These are phyloP conservation scores for Pterocles burchelli DNA, from an alignment of 2,113 vertebrate species.

Conservation along the genomic window DNA sequence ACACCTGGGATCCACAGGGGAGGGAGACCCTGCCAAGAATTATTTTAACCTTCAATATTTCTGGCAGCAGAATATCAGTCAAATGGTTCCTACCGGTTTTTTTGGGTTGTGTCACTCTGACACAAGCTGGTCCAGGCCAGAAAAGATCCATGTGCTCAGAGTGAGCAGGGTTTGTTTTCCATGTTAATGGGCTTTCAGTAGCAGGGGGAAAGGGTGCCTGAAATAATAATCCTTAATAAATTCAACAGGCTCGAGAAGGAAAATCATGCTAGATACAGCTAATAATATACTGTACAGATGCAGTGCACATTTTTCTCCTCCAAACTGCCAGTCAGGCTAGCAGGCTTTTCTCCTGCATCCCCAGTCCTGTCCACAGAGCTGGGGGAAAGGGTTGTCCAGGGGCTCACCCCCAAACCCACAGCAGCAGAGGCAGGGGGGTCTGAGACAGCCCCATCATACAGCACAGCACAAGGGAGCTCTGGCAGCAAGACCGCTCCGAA, in stretches of 20 bases:
- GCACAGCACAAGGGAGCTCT: not conserved
- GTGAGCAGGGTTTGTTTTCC: conserved; percentile 29
- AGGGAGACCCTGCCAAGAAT: conserved; percentile 32
- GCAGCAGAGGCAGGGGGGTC: not conserved
- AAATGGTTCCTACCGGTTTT: not conserved
- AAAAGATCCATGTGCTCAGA: not conserved
- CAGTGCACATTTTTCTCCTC: not conserved
- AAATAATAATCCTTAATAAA: conserved; percentile 48
- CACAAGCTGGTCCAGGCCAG: conserved; percentile 13
- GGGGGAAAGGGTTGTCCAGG: not conserved
- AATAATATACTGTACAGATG: not conserved
- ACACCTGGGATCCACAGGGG: conserved; percentile 42
- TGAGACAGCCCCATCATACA: rapidly evolving
- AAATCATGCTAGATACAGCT: not conserved
- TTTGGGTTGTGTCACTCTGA: conserved; percentile 26
- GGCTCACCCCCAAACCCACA: not conserved
- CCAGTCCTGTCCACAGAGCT: not conserved
- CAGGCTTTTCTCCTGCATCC: not conserved
- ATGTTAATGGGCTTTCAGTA: conserved; percentile 11
- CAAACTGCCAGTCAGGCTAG: not conserved
- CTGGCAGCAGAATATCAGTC: conserved; percentile 23
- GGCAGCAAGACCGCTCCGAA: not conserved
- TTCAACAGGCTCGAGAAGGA: not conserved
- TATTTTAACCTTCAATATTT: conserved; percentile 57
- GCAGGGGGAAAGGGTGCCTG: conserved; percentile 24